A percentile compares a stretch with the other conserved stretches of the same genome.
phyloP scores from a whole-genome alignment of 2,888 invertebrate species.

The Strigamia transsilvanica region DNA sequence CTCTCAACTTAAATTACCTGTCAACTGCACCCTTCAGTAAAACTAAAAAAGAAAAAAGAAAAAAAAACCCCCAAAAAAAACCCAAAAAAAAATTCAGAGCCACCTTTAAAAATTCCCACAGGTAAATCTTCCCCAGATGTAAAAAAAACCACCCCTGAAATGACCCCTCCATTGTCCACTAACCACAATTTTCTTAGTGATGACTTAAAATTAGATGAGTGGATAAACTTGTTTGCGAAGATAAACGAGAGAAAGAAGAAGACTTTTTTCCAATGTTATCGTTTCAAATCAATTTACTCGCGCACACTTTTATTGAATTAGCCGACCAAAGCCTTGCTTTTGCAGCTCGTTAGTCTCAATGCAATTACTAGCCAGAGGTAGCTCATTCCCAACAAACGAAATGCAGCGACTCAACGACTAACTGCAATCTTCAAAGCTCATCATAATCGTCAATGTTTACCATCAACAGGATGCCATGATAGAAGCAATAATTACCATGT shows the following conservation, averaged over 20 bases:
- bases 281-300: slow-evolving; percentile 29
- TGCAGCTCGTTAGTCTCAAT: slow-evolving; percentile 36
- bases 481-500: slow-evolving; percentile 43
- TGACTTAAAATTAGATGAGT: slow-evolving; percentile 30
- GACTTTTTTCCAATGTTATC: slow-evolving; percentile 33
- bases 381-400: background rate
- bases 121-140: background rate
- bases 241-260: background rate
- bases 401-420: slow-evolving; percentile 5
- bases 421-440: slow-evolving; percentile 36
- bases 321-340: slow-evolving; percentile 41
- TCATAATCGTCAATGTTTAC: slow-evolving; percentile 33
- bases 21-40: slow-evolving; percentile 5
- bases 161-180: background rate
- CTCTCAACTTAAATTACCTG: slow-evolving; percentile 18
- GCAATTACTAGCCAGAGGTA: slow-evolving; percentile 39
- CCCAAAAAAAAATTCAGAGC: background rate
- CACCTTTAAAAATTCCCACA: slow-evolving; percentile 8
- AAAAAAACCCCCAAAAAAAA: no score
- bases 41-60: background rate
- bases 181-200: slow-evolving; percentile 10
- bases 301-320: slow-evolving; percentile 16
- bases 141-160: background rate
- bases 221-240: background rate
- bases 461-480: slow-evolving; percentile 39